Percentiles rank a stretch among this genome's conserved stretches.
Evolutionary conservation across 1,140 invertebrate genomes (phyloP).

Genomic region (Brachionus rubens): DNA sequence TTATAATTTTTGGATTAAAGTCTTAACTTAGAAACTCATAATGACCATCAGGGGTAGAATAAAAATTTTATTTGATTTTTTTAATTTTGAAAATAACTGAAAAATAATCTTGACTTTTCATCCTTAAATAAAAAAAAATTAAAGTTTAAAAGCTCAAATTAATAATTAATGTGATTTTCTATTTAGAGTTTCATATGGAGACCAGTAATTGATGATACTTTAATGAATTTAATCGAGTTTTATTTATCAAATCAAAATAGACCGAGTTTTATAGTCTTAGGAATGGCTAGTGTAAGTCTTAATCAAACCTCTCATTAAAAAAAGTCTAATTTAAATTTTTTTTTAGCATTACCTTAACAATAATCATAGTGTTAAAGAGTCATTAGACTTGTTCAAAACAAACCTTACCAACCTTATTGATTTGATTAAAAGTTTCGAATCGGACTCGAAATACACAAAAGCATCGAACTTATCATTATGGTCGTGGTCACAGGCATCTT

Average conservation of each 20-base stretch:
- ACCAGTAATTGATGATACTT: conserved; percentile 22
- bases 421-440: neutral
- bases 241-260: neutral
- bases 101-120: too few relatives aligned
- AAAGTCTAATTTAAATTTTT: neutral
- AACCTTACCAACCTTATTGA: neutral
- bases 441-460: neutral
- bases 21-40: too few relatives aligned
- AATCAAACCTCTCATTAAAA: neutral
- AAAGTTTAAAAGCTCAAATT: neutral
- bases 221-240: neutral
- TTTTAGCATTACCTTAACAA: conserved; percentile 7
- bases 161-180: neutral
- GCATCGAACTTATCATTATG: neutral
- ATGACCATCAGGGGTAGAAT: too few relatives aligned
- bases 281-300: conserved; percentile 25
- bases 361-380: neutral
- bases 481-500: conserved; percentile 6
- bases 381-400: neutral
- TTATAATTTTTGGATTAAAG: too few relatives aligned
- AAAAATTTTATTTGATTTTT: too few relatives aligned
- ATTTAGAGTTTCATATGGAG: conserved; percentile 31
- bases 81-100: too few relatives aligned
- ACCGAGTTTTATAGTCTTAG: conserved; percentile 20
- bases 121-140: neutral